Base-by-base conservation (phyloP, 2,113 vertebrate genomes). In the Spea bombifrons region DNA sequence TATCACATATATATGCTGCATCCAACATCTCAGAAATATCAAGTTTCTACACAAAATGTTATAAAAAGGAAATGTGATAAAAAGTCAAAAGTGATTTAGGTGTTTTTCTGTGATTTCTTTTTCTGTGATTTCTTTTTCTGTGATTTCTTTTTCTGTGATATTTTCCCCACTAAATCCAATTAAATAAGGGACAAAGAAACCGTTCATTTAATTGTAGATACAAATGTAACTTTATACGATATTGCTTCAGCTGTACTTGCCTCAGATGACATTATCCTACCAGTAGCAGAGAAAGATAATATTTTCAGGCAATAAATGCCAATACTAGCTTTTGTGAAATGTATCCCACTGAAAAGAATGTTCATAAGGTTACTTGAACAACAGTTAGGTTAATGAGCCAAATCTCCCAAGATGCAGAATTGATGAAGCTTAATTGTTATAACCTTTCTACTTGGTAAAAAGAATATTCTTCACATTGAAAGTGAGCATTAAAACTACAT, bases 311-410 rank as follows among this genome's bases (percentile, higher is more conserved):
- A 17, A 17, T 64, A 64, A 64, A 64, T 3, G 5, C n/a, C n/a
- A 2, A 7, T 1, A 16, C 57, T 12, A 10, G 15, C 7, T 64
- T 17, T 16, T 5, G 30, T 30, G 30, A 64, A 30, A 64, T 64
- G n/a, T 64, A 64, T 64, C n/a, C 16, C 30, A 5, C 17, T 30
- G 61, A 64, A 64, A 9, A 16, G 30, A 15, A 17, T 16, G 61
- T 5, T 64, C 61, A 16, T 64, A 16, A 30, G 61, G 61, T 64
- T 64, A 7, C 61, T 64, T 16, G 59, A 13, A n/a, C 15, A 64
- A 59, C 4, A 64, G 61, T 64, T 69, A 69, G 15, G 15, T n/a
- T 69, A 69, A 69, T 69, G 46, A 69, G 47, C 13, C 46, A 69
- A 69, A 64, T 64, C 61, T 17, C 17, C 61, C 8, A 3, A 64